Base-by-base conservation (phyloP, 1,140 invertebrate species). In the Triops longicaudatus region DNA sequence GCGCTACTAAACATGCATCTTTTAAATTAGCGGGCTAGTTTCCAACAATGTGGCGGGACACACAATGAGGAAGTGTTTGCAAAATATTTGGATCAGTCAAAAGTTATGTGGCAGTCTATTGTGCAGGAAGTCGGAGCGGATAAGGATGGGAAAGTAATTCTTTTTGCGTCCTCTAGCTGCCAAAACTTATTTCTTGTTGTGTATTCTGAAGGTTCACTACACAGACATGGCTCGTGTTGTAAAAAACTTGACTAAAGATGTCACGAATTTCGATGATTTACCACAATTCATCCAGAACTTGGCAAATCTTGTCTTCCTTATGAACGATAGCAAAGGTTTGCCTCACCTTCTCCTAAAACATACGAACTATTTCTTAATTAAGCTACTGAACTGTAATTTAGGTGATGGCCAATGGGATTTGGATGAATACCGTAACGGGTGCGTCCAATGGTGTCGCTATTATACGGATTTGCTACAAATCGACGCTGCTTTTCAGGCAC, bases 261-360 rank as follows among this genome's bases (percentile, higher is more conserved):
- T 71, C 12, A 77, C 37, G 12, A 37, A 73, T 72, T 77, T 77
- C 41, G 76, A 77, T n/a, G 72, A 77, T 43, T 73, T 77, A 26
- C 76, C 76, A 17, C 72, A 77, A 43, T 77, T 77, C 17, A 77
- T 77, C 42, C 63, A 73, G 12, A 77, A 77, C 27, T 27, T 77
- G 37, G 76, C 76, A 11, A 77, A 77, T 43, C 76, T 77, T 14
- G 76, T 77, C 17, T 77, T 77, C 28, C 72, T 77, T 26, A 77
- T 77, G 76, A 77, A 77, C 72, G 76, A 77, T 37, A 72, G 72
- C 17, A 77, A 77, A 77, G 76, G 76, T 77, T 50, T 44, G 10
- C 28, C 2, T 37, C 31, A 37, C 2, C 17, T 10, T 17, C 10
- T 22, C 17, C 17, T 22, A 22, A 63, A 63, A 63, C 10, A 10